Evolutionary conservation across 37 sponge, comb jelly and placozoan genomes (phyloP).

Genomic region (Eunapius fragilis): DNA sequence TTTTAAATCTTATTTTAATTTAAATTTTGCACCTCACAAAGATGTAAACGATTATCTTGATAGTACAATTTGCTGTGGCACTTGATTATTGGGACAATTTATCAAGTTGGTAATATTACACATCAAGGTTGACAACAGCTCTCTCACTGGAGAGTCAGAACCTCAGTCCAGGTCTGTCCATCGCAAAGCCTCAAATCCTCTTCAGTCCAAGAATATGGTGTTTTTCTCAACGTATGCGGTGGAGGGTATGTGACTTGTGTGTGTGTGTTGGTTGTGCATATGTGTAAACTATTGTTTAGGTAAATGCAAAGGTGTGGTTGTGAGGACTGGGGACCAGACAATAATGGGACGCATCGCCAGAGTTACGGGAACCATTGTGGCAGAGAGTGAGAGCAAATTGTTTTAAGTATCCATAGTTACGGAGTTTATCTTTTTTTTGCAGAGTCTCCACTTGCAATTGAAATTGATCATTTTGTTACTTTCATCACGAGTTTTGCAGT

Average conservation of each 20-base stretch:
- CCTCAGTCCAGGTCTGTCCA: conserved; percentile 74
- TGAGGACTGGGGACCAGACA: conserved; percentile 91
- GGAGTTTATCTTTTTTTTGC: background rate
- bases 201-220: conserved; percentile 94
- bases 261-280: too few species aligned
- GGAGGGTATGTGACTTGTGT: too few species aligned
- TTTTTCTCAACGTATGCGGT: conserved; percentile 95
- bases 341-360: conserved; percentile 96
- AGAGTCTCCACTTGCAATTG: conserved; percentile 92
- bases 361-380: conserved; percentile 81
- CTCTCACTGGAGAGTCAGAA: conserved; percentile 98
- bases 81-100: background rate
- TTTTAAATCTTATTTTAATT: too few species aligned
- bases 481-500: conserved; percentile 91
- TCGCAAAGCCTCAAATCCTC: conserved; percentile 76
- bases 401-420: background rate
- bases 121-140: conserved; percentile 94
- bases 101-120: background rate
- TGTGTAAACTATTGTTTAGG: conserved; percentile 1
- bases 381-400: conserved; percentile 62
- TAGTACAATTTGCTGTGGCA: background rate
- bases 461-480: conserved; percentile 92
- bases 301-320: conserved; percentile 83
- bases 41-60: background rate
- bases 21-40: too few species aligned